A percentile compares a stretch with the other conserved stretches of the same genome.
phyloP scores from a whole-genome alignment of 2,797 vertebrate species.

The Hemitrygon akajei region DNA sequence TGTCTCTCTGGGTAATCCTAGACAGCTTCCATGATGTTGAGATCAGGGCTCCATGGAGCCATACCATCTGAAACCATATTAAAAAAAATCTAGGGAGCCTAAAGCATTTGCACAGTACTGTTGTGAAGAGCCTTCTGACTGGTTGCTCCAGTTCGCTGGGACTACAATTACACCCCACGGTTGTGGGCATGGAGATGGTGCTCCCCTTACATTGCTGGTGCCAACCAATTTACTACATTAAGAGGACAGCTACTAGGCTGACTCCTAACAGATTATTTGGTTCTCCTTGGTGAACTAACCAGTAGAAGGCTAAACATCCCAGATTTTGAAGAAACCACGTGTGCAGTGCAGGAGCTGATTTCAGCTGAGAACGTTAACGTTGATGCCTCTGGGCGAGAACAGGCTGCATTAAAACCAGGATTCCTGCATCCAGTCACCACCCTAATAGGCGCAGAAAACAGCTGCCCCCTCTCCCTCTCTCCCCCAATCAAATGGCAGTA shows the following conservation, averaged over 20 bases:
- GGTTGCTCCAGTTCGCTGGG: too few species aligned
- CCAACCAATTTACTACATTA: neutral
- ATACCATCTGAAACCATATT: too few species aligned
- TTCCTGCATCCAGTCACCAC: neutral
- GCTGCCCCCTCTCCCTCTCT: neutral
- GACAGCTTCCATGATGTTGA: too few species aligned
- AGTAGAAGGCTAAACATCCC: neutral
- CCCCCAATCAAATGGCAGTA: neutral
- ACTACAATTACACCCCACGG: too few species aligned
- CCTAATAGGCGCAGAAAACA: neutral
- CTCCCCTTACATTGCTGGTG: neutral
- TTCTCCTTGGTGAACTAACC: neutral
- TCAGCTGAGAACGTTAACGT: neutral
- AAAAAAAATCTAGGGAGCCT: too few species aligned
- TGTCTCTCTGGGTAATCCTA: too few species aligned
- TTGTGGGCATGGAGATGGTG: neutral
- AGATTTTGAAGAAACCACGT: neutral
- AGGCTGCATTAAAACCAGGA: neutral
- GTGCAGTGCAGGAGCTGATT: neutral
- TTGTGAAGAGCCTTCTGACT: too few species aligned
- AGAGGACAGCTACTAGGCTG: too few species aligned
- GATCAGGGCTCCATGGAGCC: too few species aligned
- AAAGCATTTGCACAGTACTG: too few species aligned
- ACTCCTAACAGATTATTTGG: neutral
- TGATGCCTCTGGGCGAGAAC: neutral